These are phyloP conservation scores for Rhinophrynus dorsalis DNA, from an alignment of 2,797 vertebrate genomes.

Conservation along the genomic window DNA sequence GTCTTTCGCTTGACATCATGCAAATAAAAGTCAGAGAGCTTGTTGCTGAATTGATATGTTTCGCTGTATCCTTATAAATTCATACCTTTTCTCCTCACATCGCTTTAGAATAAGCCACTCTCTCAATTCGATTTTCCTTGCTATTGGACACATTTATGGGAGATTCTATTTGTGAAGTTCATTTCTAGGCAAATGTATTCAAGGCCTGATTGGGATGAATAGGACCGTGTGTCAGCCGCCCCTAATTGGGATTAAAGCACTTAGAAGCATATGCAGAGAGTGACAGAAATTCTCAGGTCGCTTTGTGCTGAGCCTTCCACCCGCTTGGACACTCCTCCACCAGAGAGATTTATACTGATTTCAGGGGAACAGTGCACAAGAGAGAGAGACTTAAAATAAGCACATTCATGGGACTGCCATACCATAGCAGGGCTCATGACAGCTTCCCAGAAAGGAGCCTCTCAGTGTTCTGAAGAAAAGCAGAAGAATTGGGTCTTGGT, in stretches of 20 bases:
- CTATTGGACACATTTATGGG: slow-evolving; percentile 91
- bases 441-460: slow-evolving; percentile 53
- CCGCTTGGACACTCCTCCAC: slow-evolving; percentile 68
- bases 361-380: slow-evolving; percentile 61
- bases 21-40: slow-evolving; percentile 90
- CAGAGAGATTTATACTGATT: slow-evolving; percentile 62
- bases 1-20: slow-evolving; percentile 86
- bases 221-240: slow-evolving; percentile 96
- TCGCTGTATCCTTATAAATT: slow-evolving; percentile 97
- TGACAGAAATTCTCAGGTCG: slow-evolving; percentile 92
- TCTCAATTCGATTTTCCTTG: slow-evolving; percentile 95
- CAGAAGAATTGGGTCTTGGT: too few relatives aligned
- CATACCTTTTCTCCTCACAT: slow-evolving; percentile 92
- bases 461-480: too few relatives aligned
- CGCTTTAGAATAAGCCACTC: slow-evolving; percentile 85
- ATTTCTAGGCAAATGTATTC: slow-evolving; percentile 99
- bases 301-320: slow-evolving; percentile 83
- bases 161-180: slow-evolving; percentile 92
- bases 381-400: slow-evolving; percentile 57
- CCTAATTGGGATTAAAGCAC: slow-evolving; percentile 99
- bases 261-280: slow-evolving; percentile 91
- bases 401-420: slow-evolving; percentile 49
- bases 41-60: slow-evolving; percentile 94
- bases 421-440: slow-evolving; percentile 43
- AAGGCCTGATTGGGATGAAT: slow-evolving; percentile 86